Conservation (phyloP, 2,113 vertebrate species). For the Pangasianodon gigas region DNA sequence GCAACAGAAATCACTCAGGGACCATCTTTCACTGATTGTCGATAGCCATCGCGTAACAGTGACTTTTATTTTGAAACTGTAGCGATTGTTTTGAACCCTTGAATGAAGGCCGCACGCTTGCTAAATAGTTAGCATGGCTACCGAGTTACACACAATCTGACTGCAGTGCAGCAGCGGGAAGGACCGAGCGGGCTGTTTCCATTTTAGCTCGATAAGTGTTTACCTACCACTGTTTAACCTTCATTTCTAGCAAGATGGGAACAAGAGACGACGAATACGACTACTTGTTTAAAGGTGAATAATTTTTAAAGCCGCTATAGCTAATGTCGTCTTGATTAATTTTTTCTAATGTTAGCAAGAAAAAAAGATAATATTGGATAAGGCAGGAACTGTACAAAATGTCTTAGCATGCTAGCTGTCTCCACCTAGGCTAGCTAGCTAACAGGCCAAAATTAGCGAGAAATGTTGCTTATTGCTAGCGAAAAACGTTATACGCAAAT, state of each 20-base stretch:
- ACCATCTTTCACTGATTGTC: background rate
- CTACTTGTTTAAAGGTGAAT: slow-evolving; percentile 95
- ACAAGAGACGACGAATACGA: slow-evolving; percentile 97
- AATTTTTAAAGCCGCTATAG: background rate
- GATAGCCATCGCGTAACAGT: accelerated
- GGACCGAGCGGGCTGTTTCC: slow-evolving; percentile 3
- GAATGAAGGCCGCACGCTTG: slow-evolving; percentile 21
- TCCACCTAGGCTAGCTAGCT: background rate
- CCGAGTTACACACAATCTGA: slow-evolving; percentile 34
- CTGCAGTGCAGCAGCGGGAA: slow-evolving; percentile 51
- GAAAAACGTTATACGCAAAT: background rate
- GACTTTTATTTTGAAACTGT: slow-evolving; percentile 36
- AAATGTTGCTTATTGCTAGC: background rate
- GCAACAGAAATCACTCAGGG: background rate
- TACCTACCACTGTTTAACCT: background rate
- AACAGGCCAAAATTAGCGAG: background rate
- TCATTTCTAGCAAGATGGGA: slow-evolving; percentile 74
- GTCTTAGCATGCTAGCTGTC: slow-evolving; percentile 19
- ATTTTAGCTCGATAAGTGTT: slow-evolving; percentile 14
- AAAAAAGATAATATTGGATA: background rate
- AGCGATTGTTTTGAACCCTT: slow-evolving; percentile 21
- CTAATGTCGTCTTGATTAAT: background rate
- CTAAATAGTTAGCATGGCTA: slow-evolving; percentile 55
- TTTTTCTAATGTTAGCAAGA: slow-evolving; percentile 15
- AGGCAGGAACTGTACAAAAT: background rate